Percentiles rank a stretch among this genome's conserved stretches.
Conservation (phyloP, 1,140 invertebrate species). For the Macrosteles quadrilineatus region DNA sequence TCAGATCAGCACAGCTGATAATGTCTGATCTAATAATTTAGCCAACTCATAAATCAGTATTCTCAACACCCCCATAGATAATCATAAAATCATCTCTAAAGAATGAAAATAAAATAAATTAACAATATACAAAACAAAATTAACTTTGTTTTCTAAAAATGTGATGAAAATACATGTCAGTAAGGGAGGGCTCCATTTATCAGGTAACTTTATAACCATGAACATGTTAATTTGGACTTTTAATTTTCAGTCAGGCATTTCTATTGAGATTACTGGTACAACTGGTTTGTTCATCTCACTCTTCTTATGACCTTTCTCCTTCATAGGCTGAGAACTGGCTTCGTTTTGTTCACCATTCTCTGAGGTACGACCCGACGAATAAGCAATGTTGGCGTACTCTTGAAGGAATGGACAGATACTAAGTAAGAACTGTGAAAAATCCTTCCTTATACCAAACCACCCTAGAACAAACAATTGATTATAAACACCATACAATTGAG, state of each 20-base stretch:
- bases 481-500: too few species aligned
- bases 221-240: not conserved
- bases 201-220: too few species aligned
- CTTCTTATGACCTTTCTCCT: slow-evolving; percentile 66
- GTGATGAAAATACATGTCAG: too few species aligned
- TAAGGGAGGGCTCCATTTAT: too few species aligned
- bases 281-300: slow-evolving; percentile 78
- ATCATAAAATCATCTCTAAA: too few species aligned
- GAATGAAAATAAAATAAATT: too few species aligned
- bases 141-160: too few species aligned
- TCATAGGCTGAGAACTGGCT: slow-evolving; percentile 56
- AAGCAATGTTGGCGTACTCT: slow-evolving; percentile 98
- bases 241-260: slow-evolving; percentile 78
- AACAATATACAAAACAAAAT: too few species aligned
- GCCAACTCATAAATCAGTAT: too few species aligned
- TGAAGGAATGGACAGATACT: slow-evolving; percentile 91
- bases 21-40: too few species aligned
- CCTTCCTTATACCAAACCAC: slow-evolving; percentile 99
- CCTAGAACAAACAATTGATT: slow-evolving; percentile 63
- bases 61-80: too few species aligned
- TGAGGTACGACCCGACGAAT: slow-evolving; percentile 57
- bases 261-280: slow-evolving; percentile 83
- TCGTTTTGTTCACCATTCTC: slow-evolving; percentile 56
- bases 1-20: too few species aligned
- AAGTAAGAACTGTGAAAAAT: slow-evolving; percentile 94